Conservation (phyloP, 2,113 vertebrate genomes). For the Bos indicus region DNA sequence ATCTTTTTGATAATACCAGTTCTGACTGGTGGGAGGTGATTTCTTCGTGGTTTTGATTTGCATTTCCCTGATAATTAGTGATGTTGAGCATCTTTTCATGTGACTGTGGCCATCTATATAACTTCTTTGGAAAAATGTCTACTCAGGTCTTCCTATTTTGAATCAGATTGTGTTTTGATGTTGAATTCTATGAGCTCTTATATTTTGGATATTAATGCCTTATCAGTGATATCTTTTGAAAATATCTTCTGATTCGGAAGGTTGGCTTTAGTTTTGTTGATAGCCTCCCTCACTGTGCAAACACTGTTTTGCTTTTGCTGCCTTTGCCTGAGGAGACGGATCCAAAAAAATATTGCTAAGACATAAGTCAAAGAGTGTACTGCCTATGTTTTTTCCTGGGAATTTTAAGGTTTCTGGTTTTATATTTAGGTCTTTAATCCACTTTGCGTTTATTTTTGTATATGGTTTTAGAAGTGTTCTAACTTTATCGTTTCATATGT, state of each 20-base stretch:
- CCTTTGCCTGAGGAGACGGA: background rate
- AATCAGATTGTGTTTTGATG: background rate
- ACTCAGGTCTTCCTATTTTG: background rate
- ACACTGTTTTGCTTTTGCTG: background rate
- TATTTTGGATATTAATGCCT: background rate
- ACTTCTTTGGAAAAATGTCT: background rate
- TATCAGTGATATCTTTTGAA: background rate
- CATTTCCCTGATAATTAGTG: background rate
- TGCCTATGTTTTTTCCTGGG: background rate
- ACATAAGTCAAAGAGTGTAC: background rate
- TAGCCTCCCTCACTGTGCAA: background rate
- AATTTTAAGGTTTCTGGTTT: background rate
- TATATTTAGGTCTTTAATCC: background rate
- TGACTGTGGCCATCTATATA: background rate
- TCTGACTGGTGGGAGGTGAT: background rate
- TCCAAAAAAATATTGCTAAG: background rate
- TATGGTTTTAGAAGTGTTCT: background rate
- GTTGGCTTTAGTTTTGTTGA: background rate
- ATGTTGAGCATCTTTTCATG: background rate
- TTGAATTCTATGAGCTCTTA: background rate
- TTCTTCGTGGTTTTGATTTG: background rate
- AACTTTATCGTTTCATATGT: rapidly evolving
- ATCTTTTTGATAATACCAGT: background rate
- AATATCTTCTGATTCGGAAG: background rate
- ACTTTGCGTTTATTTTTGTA: background rate